These are phyloP conservation scores for Oligia latruncula DNA, from an alignment of 2,888 invertebrate genomes.

Conservation along the genomic window DNA sequence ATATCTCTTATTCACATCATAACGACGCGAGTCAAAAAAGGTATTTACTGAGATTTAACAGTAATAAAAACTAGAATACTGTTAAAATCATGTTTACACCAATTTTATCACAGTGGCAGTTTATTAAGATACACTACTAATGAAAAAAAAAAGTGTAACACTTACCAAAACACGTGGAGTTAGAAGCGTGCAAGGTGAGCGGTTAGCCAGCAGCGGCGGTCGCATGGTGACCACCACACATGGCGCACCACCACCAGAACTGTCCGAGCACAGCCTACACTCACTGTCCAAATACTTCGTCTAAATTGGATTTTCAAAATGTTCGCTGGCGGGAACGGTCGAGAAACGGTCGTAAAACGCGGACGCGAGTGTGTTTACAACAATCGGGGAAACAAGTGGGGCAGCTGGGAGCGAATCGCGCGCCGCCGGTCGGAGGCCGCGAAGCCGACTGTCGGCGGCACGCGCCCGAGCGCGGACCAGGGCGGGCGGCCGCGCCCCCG, in stretches of 20 bases:
- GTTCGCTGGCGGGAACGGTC: constrained; percentile 20
- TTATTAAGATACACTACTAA: not conserved
- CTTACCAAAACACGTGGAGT: constrained; percentile 83
- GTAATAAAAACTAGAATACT: not conserved
- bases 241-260: constrained; percentile 70
- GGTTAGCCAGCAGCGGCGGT: constrained; percentile 82
- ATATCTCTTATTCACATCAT: constrained; percentile 1
- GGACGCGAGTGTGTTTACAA: constrained; percentile 73
- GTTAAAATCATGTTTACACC: not conserved
- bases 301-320: constrained; percentile 51
- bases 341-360: constrained; percentile 49
- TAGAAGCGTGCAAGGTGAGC: constrained; percentile 68
- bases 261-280: constrained; percentile 51
- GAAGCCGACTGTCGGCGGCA: constrained; percentile 66
- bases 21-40: not conserved
- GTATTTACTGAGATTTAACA: constrained; percentile 3
- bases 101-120: constrained; percentile 57
- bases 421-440: constrained; percentile 69
- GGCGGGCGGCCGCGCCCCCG: constrained; percentile 83
- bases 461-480: constrained; percentile 68
- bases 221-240: constrained; percentile 80
- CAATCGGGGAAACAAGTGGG: constrained; percentile 53
- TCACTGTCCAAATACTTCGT: constrained; percentile 54
- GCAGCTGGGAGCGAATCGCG: constrained; percentile 62
- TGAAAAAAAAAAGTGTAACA: constrained; percentile 55